Evolutionary conservation across 2,797 vertebrate genomes (phyloP).

Genomic region (Rhodeus uyekii): DNA sequence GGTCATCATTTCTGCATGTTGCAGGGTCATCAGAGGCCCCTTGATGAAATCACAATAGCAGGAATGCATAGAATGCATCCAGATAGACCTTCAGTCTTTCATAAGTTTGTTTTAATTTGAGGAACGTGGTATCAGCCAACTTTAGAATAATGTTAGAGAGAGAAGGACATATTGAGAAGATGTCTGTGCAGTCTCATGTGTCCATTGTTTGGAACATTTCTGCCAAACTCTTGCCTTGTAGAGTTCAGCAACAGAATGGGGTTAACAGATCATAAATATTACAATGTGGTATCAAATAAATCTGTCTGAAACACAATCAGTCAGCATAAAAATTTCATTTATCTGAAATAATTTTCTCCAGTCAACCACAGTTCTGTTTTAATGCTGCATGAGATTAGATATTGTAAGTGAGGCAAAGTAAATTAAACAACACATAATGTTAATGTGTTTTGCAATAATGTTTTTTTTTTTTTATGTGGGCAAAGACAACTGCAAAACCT

Average conservation of each 20-base stretch:
- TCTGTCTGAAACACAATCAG: background rate
- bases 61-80: constrained; percentile 72
- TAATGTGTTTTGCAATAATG: background rate
- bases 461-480: background rate
- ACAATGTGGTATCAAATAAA: constrained; percentile 8
- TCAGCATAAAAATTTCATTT: background rate
- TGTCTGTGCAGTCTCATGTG: background rate
- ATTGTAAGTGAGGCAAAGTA: background rate
- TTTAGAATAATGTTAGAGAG: constrained; percentile 8
- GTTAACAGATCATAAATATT: background rate
- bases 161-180: background rate
- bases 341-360: background rate
- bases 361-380: background rate
- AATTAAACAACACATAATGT: background rate
- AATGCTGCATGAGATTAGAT: constrained; percentile 22
- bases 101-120: constrained; percentile 49
- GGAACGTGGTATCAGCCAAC: constrained; percentile 36
- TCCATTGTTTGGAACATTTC: background rate
- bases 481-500: background rate
- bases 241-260: background rate
- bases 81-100: constrained; percentile 51
- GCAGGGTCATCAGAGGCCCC: constrained; percentile 64
- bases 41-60: constrained; percentile 75
- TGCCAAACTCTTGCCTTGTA: background rate
- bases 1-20: constrained; percentile 68